phyloP scores from a whole-genome alignment of 1,140 invertebrate species.

The honey bee (Apis mellifera) region Amel_HAv3.1 CM009932.2:35001-35500 shows the following conservation, averaged over 20 bases:
- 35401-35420: constrained; percentile 54
- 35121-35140: not conserved
- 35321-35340: constrained; percentile 56
- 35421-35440: constrained; percentile 54
- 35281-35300: not conserved
- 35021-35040: not conserved
- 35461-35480: constrained; percentile 63
- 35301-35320: constrained; percentile 33
- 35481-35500: constrained; percentile 57
- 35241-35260: not conserved
- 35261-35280: too few species aligned
- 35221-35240: not conserved
- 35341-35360: constrained; percentile 59
- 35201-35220: not conserved
- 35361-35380: constrained; percentile 45
- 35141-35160: not conserved
- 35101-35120: not conserved
- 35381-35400: constrained; percentile 57
- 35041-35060: not conserved
- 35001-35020: not conserved
- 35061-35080: not conserved
- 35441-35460: constrained; percentile 56
- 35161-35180: constrained; percentile 18
- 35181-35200: not conserved
- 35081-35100: not conserved